These are phyloP conservation scores for Entomyzon cyanotis DNA, from an alignment of 2,113 vertebrate species.

Conservation along the genomic window DNA sequence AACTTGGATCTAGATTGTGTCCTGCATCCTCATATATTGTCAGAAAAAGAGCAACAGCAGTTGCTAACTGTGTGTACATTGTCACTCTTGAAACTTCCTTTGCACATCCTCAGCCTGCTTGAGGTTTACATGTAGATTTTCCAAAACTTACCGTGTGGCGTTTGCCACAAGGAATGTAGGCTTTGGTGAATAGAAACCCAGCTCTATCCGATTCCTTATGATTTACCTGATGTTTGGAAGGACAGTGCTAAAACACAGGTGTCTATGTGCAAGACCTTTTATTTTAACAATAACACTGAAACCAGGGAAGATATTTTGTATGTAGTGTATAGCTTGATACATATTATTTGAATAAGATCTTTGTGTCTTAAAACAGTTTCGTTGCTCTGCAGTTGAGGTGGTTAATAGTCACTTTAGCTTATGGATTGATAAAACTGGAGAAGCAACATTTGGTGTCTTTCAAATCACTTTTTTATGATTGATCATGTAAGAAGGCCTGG, in stretches of 20 bases:
- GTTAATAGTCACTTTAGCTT: background rate
- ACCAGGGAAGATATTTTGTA: background rate
- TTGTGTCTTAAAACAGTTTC: background rate
- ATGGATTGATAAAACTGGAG: background rate
- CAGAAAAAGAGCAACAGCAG: background rate
- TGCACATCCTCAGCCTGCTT: background rate
- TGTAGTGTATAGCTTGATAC: background rate
- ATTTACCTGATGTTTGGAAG: background rate
- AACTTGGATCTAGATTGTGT: background rate
- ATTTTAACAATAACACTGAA: background rate
- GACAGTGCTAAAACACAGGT: background rate
- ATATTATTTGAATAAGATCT: background rate
- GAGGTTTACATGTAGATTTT: background rate
- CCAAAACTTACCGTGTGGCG: background rate
- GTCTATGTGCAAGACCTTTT: background rate
- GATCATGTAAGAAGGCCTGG: background rate
- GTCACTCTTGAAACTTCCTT: background rate
- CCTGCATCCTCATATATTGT: background rate
- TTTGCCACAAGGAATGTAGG: background rate
- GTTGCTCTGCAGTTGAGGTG: background rate
- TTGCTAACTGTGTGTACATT: background rate
- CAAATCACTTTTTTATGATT: background rate
- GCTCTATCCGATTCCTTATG: background rate
- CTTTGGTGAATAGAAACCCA: background rate
- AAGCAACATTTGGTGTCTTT: background rate